Evolutionary conservation across 2,888 invertebrate genomes (phyloP).

Genomic region (Harpagoxenus sublaevis): DNA sequence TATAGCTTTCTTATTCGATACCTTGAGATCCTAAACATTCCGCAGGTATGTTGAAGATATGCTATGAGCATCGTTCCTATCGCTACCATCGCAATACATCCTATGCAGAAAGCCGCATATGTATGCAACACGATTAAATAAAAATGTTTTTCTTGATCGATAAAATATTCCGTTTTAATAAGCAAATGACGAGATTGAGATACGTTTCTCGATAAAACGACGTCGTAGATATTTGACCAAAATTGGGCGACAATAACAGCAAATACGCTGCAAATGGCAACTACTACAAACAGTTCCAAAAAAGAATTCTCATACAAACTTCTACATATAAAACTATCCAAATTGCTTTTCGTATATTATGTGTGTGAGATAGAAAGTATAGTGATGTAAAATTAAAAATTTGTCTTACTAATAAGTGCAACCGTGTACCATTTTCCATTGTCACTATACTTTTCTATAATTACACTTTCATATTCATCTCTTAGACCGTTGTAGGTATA

Average conservation of each 20-base stretch:
- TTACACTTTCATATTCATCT: background rate
- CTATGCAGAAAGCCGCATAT: background rate
- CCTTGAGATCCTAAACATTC: background rate
- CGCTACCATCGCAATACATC: rapidly evolving
- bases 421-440: background rate
- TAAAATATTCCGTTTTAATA: constrained; percentile 1
- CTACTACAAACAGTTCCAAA: background rate
- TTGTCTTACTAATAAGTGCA: background rate
- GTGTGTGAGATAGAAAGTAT: background rate
- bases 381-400: background rate
- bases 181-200: background rate
- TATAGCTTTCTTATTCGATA: background rate
- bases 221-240: background rate
- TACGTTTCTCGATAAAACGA: background rate
- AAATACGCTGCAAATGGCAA: background rate
- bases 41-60: background rate
- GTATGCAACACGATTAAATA: background rate
- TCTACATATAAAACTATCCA: background rate
- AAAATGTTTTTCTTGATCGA: constrained; percentile 3
- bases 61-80: background rate
- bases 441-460: background rate
- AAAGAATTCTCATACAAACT: background rate
- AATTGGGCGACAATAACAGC: background rate
- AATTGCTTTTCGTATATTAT: background rate
- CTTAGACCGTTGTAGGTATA: background rate